Evolutionary conservation across 2,113 vertebrate species (phyloP).

Genomic region (Amblyopsis rosae): DNA sequence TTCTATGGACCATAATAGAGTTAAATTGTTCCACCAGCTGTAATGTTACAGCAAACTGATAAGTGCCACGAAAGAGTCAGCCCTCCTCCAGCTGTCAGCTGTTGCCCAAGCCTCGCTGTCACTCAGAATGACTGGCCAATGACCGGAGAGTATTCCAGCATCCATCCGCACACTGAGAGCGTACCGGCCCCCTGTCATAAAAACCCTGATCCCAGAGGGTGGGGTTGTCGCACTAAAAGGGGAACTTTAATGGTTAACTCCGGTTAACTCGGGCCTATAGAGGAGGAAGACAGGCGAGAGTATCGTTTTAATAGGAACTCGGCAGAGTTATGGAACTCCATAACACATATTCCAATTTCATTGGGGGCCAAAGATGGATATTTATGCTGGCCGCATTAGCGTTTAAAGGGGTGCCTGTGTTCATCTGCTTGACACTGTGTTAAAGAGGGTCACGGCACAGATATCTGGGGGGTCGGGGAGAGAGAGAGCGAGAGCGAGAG

Average conservation of each 20-base stretch:
- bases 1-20: slow-evolving; percentile 7
- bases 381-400: slow-evolving; percentile 58
- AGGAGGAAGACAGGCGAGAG: slow-evolving; percentile 52
- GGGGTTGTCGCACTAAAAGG: slow-evolving; percentile 57
- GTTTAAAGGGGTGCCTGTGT: slow-evolving; percentile 70
- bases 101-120: slow-evolving; percentile 74
- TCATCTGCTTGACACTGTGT: slow-evolving; percentile 72
- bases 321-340: slow-evolving; percentile 59
- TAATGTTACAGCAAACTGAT: slow-evolving; percentile 35
- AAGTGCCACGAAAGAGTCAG: slow-evolving; percentile 34
- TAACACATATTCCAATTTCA: slow-evolving; percentile 70
- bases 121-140: slow-evolving; percentile 60
- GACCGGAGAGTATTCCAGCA: slow-evolving; percentile 58
- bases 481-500: background rate
- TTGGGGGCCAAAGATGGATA: slow-evolving; percentile 62
- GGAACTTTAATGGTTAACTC: slow-evolving; percentile 69
- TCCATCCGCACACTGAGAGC: slow-evolving; percentile 48
- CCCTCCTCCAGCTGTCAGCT: slow-evolving; percentile 69
- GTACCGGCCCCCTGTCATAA: slow-evolving; percentile 63
- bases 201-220: slow-evolving; percentile 33
- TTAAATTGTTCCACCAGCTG: slow-evolving; percentile 49
- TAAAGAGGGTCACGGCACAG: slow-evolving; percentile 60
- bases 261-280: slow-evolving; percentile 28
- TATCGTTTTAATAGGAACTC: slow-evolving; percentile 59
- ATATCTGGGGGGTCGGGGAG: background rate